Evolutionary conservation across 2,888 invertebrate species (phyloP).

Genomic region (Drosophila demipolita): DNA sequence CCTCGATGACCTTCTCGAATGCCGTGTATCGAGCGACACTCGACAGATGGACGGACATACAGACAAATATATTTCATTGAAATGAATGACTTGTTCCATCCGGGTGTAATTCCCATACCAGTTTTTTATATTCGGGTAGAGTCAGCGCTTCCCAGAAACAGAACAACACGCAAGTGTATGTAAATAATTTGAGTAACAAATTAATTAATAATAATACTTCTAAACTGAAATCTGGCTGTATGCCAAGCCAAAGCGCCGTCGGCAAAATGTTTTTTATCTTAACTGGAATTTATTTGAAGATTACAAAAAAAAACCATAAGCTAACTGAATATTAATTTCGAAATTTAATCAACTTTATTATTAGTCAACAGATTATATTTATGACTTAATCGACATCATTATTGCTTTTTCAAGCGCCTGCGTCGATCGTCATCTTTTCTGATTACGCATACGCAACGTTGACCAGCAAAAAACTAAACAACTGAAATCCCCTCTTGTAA

Average conservation of each 20-base stretch:
- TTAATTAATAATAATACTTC: slow-evolving; percentile 25
- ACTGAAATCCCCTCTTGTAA: slow-evolving; percentile 59
- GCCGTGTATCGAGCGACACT: slow-evolving; percentile 37
- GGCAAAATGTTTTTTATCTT: slow-evolving; percentile 12
- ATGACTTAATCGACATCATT: slow-evolving; percentile 67
- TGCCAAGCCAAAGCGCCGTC: not conserved
- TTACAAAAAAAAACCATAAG: not conserved
- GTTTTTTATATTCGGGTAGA: slow-evolving; percentile 61
- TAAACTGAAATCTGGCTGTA: not conserved
- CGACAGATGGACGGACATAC: not conserved
- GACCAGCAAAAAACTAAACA: slow-evolving; percentile 18
- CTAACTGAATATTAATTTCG: slow-evolving; percentile 49
- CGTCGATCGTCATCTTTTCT: slow-evolving; percentile 47
- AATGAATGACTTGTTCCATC: slow-evolving; percentile 55
- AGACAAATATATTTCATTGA: not conserved
- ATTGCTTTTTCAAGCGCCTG: slow-evolving; percentile 23
- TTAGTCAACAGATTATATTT: slow-evolving; percentile 70
- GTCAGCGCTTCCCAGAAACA: slow-evolving; percentile 9
- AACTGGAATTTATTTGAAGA: slow-evolving; percentile 43
- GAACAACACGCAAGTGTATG: slow-evolving; percentile 72
- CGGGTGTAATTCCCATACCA: slow-evolving; percentile 80
- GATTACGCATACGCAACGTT: slow-evolving; percentile 71
- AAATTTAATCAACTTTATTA: slow-evolving; percentile 62
- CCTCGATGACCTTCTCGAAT: slow-evolving; percentile 61
- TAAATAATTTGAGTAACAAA: slow-evolving; percentile 66